Base-by-base conservation (phyloP, 1,140 invertebrate species). In the Hylyphantes graminicola region DNA sequence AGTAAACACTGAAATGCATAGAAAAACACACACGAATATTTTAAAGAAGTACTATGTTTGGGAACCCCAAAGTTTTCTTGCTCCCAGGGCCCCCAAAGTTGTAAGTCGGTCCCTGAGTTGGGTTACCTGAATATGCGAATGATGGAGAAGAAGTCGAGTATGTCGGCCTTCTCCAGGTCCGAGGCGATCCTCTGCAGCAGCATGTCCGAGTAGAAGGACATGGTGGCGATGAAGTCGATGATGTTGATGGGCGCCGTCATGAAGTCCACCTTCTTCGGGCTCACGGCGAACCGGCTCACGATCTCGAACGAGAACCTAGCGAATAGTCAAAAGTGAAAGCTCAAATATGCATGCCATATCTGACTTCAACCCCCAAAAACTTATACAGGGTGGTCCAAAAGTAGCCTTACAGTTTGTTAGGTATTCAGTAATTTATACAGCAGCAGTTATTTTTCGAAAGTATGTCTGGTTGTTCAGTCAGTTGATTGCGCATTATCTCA, bases 131-230 rank as follows among this genome's bases (percentile, higher is more conserved):
- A 97, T 85, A 99, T 99, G 83, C 98, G 93, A 87, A 99, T 98
- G 87, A 99, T 99, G 87, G 94, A 98, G 91, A 99, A 98, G 92
- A 99, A 99, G 91, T 99, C 98, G 87, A 99, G 92, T 87, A 99
- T 98, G 89, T 99, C 98, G 8, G 95, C 95, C 90, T 97, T 98
- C 90, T 98, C 97, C 70, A 98, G 90, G 88, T 98, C 94, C 11
- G 96, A 95, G 51, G 95, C 95, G 90, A 96, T 95, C 88, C 94
- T 94, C 89, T 96, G 95, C 76, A 97, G 92, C 86, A 94, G 93
- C 88, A 97, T 90, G 90, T 99, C 97, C 88, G 99, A 95, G 92
- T 99, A 97, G 92, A 99, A 99, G 89, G 97, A 98, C 88, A 99
- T 92, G 8, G 98, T 99, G 57, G 98, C 98, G 85, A 99, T 96